A percentile compares a stretch with the other conserved stretches of the same genome.
phyloP scores from a whole-genome alignment of 1,140 invertebrate species.

The Panagrolaimus sp. region DNA sequence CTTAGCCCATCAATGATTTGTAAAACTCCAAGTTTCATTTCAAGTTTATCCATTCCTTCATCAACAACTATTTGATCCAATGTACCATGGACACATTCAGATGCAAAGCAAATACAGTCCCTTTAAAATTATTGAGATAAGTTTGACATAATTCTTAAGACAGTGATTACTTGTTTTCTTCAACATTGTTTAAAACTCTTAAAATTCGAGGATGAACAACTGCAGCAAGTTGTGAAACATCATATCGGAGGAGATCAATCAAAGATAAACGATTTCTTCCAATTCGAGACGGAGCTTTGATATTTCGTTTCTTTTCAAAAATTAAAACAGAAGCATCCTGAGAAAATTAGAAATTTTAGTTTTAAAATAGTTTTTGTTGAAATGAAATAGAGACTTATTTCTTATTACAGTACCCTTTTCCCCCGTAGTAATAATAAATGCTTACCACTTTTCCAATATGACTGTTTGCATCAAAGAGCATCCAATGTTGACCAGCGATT shows the following conservation, averaged over 20 bases:
- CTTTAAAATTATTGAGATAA: slow-evolving; percentile 13
- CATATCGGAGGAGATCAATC: slow-evolving; percentile 52
- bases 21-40: slow-evolving; percentile 43
- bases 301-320: slow-evolving; percentile 61
- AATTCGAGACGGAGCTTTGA: slow-evolving; percentile 50
- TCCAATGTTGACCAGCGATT: neutral
- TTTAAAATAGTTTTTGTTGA: no score
- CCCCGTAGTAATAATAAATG: no score
- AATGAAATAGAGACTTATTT: no score
- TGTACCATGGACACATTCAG: slow-evolving; percentile 33
- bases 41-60: slow-evolving; percentile 29
- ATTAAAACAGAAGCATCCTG: slow-evolving; percentile 59
- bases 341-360: no score
- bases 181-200: slow-evolving; percentile 57
- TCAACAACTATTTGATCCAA: slow-evolving; percentile 26
- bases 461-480: neutral
- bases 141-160: neutral
- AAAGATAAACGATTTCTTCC: slow-evolving; percentile 57
- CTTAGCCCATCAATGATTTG: slow-evolving; percentile 59
- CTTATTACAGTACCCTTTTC: no score
- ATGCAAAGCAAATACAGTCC: slow-evolving; percentile 37
- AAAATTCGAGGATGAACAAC: slow-evolving; percentile 60
- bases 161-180: slow-evolving; percentile 60
- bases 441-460: neutral
- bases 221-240: slow-evolving; percentile 55